phyloP scores from a whole-genome alignment of 2,113 vertebrate species.

The Oenanthe oenanthe region DNA sequence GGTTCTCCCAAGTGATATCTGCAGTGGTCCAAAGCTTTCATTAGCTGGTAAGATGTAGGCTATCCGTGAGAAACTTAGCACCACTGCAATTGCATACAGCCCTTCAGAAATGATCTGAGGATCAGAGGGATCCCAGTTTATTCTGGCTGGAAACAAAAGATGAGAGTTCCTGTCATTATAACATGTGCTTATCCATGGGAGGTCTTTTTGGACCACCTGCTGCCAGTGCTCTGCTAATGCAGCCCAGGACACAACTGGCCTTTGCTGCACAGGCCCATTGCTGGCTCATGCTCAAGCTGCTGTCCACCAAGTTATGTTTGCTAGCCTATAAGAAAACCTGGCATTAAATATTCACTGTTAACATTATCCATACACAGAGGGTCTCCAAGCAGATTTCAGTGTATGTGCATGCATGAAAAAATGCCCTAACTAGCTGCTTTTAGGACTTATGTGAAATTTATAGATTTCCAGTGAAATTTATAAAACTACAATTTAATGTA shows the following conservation, averaged over 20 bases:
- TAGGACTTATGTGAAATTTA: not conserved
- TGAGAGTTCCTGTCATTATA: not conserved
- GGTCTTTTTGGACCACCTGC: not conserved
- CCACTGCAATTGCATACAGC: constrained; percentile 94
- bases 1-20: constrained; percentile 94
- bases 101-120: constrained; percentile 97
- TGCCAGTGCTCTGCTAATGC: not conserved
- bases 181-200: not conserved
- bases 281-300: not conserved
- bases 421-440: not conserved
- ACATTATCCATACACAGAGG: not conserved
- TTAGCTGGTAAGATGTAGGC: constrained; percentile 96
- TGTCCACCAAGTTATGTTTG: not conserved
- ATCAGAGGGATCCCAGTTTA: constrained; percentile 92
- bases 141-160: constrained; percentile 83
- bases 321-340: not conserved
- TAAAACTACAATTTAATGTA: not conserved
- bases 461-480: not conserved
- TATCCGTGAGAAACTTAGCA: constrained; percentile 94
- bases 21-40: constrained; percentile 94
- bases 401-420: not conserved
- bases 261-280: not conserved
- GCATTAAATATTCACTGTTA: not conserved
- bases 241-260: too few relatives aligned
- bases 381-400: not conserved